A percentile compares a stretch with the other conserved stretches of the same genome.
Evolutionary conservation across 2,888 invertebrate species (phyloP).

Genomic region (Synanthedon formicaeformis): DNA sequence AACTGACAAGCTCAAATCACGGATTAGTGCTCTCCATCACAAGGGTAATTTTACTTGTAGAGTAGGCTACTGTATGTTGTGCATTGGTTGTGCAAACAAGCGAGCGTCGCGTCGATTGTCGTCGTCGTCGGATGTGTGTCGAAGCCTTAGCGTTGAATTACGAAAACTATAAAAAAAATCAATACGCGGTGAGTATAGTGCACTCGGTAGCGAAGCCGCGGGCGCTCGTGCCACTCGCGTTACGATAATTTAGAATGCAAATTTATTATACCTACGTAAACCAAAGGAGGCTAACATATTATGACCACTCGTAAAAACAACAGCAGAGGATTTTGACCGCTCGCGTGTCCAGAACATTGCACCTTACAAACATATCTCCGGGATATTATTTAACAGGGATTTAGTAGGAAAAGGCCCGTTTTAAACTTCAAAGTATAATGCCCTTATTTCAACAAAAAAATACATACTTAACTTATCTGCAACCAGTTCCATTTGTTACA

Average conservation of each 20-base stretch:
- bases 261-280: constrained; percentile 37
- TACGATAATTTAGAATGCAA: constrained; percentile 59
- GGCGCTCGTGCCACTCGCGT: constrained; percentile 61
- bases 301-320: constrained; percentile 26
- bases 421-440: background rate
- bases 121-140: no score
- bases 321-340: constrained; percentile 36
- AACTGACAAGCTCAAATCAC: no score
- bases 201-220: constrained; percentile 51
- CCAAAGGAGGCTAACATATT: constrained; percentile 17
- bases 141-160: constrained; percentile 31
- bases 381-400: constrained; percentile 21
- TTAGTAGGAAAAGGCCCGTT: background rate
- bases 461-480: no score
- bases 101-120: no score
- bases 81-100: no score
- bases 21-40: no score
- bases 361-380: constrained; percentile 28
- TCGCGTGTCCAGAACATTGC: constrained; percentile 43
- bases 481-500: no score
- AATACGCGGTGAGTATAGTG: constrained; percentile 23
- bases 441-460: background rate
- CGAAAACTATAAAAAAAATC: constrained; percentile 26
- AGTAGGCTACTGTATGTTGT: no score
- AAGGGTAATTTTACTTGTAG: no score